These are phyloP conservation scores for Tetrapedia diversipes DNA, from an alignment of 2,888 invertebrate species.

Conservation along the genomic window DNA sequence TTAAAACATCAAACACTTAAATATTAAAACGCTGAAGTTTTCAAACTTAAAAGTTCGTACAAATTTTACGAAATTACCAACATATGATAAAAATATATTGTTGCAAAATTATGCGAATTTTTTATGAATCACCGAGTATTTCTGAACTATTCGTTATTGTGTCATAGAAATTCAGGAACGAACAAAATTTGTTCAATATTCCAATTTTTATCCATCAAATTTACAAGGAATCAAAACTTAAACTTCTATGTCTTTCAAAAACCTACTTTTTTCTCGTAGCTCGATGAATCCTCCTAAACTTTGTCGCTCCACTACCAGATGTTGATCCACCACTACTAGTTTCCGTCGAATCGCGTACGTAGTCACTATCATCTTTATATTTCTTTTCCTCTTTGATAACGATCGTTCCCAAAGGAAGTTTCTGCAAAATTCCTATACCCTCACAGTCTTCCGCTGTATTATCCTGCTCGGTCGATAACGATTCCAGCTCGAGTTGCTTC, in stretches of 20 bases:
- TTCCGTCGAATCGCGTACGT: slow-evolving; percentile 62
- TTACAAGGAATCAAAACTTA: neutral
- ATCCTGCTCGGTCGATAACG: neutral
- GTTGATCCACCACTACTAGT: slow-evolving; percentile 63
- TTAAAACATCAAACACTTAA: no score
- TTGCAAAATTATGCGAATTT: neutral
- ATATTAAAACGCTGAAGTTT: no score
- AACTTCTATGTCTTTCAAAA: neutral
- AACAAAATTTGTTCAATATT: neutral
- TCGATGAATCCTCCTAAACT: slow-evolving; percentile 66
- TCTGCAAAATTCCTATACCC: slow-evolving; percentile 64
- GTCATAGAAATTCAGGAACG: neutral
- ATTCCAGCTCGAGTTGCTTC: slow-evolving; percentile 57
- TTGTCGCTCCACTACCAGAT: slow-evolving; percentile 53
- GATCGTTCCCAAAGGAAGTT: slow-evolving; percentile 71
- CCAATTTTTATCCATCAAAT: neutral
- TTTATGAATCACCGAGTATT: no score
- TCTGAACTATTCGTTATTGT: no score
- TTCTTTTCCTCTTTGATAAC: slow-evolving; percentile 66
- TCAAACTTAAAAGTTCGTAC: neutral
- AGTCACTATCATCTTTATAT: slow-evolving; percentile 68
- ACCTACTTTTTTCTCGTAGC: slow-evolving; percentile 69
- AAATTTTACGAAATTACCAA: neutral
- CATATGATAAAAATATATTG: neutral
- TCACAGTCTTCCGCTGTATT: slow-evolving; percentile 41